Evolutionary conservation across 2,113 vertebrate species (phyloP), one percentile per base, ranked within the genome.

Genomic region (Pimephales promelas): DNA sequence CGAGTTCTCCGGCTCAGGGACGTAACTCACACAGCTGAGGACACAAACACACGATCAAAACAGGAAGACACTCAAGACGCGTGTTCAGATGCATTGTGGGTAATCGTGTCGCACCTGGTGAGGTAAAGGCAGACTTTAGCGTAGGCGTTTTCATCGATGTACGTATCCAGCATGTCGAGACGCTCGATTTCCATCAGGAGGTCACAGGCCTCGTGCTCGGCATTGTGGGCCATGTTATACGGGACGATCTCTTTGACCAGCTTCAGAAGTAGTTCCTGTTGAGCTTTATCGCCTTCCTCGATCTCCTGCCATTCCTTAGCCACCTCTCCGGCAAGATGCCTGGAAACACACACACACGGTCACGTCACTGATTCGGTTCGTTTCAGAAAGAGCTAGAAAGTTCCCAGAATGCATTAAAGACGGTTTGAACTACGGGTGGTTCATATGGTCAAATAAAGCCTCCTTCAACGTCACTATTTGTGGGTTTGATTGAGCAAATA

Each of bases 291-390:
- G 0, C 91, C 95, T 76, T 99, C 98, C 87, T 99, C 97, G 0
- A 99, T 94, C 88, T 99, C 98, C 89, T 99, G 98, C 98, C 98
- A 99, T 86, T 98, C 98, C 85, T 99, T 99, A 3, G 98, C 97
- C 79, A 99, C 98, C 85, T 99, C 98, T 52, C 98, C 98, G 10
- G 98, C 94, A 79, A 99, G 92, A 83, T 99, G 98, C 89, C 98
- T 99, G 86, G 24, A 56, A n/a, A 10, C 1, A 45, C 31, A 80
- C 18, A 10, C 18, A 10, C 72, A 2, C 20, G 52, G 43, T 68
- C 18, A 10, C 14, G 3, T 26, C 59, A 14, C 1, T 6, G 13
- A 62, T 26, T 2, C 18, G 5, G 18, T n/a, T n/a, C n/a, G n/a
- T n/a, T n/a, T n/a, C n/a, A n/a, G 61, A 20, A 7, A 54, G 52